These are phyloP conservation scores for Lindbergichthys nudifrons DNA, from an alignment of 2,797 vertebrate species.

Conservation along the genomic window DNA sequence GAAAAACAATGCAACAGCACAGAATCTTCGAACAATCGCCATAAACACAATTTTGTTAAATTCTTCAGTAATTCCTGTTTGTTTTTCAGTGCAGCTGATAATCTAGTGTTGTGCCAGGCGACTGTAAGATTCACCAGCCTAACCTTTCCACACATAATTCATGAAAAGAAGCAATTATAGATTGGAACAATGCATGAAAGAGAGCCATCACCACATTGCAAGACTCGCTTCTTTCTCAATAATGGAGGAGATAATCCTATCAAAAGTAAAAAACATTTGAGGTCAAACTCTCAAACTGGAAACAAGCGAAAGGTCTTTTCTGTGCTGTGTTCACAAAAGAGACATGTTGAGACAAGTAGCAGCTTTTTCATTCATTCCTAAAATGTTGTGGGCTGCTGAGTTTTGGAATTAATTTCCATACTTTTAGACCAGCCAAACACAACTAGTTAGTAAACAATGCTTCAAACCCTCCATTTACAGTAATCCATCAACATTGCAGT, in stretches of 20 bases:
- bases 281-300: constrained; percentile 61
- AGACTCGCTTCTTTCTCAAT: constrained; percentile 59
- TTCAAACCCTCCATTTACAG: constrained; percentile 26
- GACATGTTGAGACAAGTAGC: constrained; percentile 32
- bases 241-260: constrained; percentile 78
- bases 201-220: constrained; percentile 63
- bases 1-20: constrained; percentile 8
- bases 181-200: constrained; percentile 79
- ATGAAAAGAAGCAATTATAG: constrained; percentile 85
- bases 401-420: not conserved
- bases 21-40: not conserved
- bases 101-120: constrained; percentile 44
- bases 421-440: constrained; percentile 2
- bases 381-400: constrained; percentile 1
- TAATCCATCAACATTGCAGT: constrained; percentile 8
- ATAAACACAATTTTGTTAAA: constrained; percentile 17
- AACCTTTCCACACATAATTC: constrained; percentile 68
- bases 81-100: constrained; percentile 42
- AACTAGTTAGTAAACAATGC: not conserved
- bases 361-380: constrained; percentile 33
- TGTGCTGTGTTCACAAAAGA: constrained; percentile 23
- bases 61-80: constrained; percentile 15
- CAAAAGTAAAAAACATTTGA: constrained; percentile 78
- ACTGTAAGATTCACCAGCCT: constrained; percentile 67
- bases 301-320: constrained; percentile 42